Conservation (phyloP, 2,797 vertebrate species). For the Podarcis siculus region DNA sequence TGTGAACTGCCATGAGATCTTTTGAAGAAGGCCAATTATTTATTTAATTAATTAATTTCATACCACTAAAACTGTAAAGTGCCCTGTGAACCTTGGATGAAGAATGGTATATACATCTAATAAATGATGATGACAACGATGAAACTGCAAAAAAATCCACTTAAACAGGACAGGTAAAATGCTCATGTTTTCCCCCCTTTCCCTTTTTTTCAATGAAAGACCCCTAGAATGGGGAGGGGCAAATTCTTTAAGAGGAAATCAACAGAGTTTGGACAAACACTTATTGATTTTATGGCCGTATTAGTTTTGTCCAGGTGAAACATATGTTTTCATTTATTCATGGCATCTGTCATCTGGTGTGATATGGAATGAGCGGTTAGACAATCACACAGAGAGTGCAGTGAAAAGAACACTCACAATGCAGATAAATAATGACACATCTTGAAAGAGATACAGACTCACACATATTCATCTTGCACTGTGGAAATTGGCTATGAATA, state of each 20-base stretch:
- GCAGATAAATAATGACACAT: conserved; percentile 22
- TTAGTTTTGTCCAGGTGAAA: not conserved
- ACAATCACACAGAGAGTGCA: not conserved
- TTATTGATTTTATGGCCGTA: conserved; percentile 9
- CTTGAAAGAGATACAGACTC: not conserved
- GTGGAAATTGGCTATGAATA: conserved; percentile 1
- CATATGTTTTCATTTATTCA: conserved; percentile 17
- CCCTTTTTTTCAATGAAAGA: not conserved
- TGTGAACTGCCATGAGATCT: no score
- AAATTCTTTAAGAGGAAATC: not conserved
- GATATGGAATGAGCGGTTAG: not conserved
- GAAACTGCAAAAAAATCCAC: not conserved
- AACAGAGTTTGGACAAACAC: conserved; percentile 7
- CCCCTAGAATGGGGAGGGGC: not conserved
- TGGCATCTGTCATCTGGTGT: not conserved
- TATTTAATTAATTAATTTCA: not conserved
- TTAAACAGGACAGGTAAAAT: not conserved
- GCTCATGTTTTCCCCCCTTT: not conserved
- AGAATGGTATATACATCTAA: no score
- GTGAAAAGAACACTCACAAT: not conserved
- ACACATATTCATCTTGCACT: not conserved
- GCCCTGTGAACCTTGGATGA: no score
- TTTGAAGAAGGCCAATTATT: no score
- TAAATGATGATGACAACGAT: no score
- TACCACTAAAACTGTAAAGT: not conserved